phyloP scores from a whole-genome alignment of 1,140 invertebrate species.

The Zaprionus kolodkinae region DNA sequence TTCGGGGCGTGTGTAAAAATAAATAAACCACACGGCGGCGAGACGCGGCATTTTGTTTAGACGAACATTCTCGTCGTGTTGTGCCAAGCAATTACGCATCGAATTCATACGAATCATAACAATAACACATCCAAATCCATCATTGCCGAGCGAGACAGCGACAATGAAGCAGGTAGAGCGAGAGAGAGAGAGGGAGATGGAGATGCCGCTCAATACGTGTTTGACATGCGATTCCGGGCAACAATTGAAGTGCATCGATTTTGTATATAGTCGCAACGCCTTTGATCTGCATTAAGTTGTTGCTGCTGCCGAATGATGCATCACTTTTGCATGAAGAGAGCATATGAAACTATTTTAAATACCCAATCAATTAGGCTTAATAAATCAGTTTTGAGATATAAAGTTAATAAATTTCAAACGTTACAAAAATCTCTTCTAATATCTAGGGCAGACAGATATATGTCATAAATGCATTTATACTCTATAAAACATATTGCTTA shows the following conservation, averaged over 20 bases:
- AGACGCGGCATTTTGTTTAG: constrained; percentile 47
- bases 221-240: constrained; percentile 58
- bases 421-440: background rate
- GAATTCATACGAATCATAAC: constrained; percentile 79
- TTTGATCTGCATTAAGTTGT: constrained; percentile 54
- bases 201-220: constrained; percentile 25
- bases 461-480: background rate
- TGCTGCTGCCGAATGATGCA: constrained; percentile 37
- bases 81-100: constrained; percentile 62
- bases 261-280: constrained; percentile 29
- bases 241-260: constrained; percentile 42
- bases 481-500: background rate
- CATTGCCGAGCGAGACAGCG: constrained; percentile 27
- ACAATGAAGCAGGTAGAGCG: background rate
- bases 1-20: constrained; percentile 44
- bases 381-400: background rate
- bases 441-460: background rate
- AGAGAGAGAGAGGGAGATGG: background rate
- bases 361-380: background rate
- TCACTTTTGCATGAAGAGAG: constrained; percentile 22
- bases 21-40: constrained; percentile 49
- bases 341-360: background rate
- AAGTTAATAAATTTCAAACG: too few species aligned
- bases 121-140: constrained; percentile 73
- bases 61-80: constrained; percentile 32